Evolutionary conservation across 1,140 invertebrate species (phyloP).

Genomic region (Caenorhabditis tropicalis): DNA sequence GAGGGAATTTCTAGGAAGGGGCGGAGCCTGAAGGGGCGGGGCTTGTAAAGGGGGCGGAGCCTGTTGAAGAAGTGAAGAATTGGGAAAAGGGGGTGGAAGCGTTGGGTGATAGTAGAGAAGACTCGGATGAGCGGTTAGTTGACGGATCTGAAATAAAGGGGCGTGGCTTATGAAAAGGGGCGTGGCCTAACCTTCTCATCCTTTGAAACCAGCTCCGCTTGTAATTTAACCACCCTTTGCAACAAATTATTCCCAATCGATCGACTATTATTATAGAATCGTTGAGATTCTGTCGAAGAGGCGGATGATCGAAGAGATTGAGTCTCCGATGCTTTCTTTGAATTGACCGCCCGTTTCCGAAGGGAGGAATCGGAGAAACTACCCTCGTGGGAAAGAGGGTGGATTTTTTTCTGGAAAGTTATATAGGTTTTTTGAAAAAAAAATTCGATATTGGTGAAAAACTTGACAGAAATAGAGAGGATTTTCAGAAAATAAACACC

Average conservation of each 20-base stretch:
- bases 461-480: too few species aligned
- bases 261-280: neutral
- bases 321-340: neutral
- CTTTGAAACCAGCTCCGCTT: neutral
- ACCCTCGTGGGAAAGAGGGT: neutral
- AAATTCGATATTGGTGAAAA: too few species aligned
- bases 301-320: neutral
- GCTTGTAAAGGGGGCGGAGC: neutral
- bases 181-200: neutral
- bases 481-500: too few species aligned
- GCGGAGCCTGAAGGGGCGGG: neutral
- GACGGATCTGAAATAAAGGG: too few species aligned
- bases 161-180: too few species aligned
- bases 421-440: neutral
- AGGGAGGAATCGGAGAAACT: neutral
- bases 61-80: neutral
- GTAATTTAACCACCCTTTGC: conserved; percentile 10
- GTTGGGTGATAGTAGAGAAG: neutral
- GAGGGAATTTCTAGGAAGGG: too few species aligned
- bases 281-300: neutral
- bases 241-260: neutral
- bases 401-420: conserved; percentile 26
- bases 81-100: neutral
- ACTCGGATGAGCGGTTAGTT: neutral
- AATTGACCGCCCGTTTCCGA: neutral